Evolutionary conservation across 1,140 invertebrate species (phyloP), one percentile per base, ranked within the genome.

Genomic region (Drosophila melanogaster): DNA sequence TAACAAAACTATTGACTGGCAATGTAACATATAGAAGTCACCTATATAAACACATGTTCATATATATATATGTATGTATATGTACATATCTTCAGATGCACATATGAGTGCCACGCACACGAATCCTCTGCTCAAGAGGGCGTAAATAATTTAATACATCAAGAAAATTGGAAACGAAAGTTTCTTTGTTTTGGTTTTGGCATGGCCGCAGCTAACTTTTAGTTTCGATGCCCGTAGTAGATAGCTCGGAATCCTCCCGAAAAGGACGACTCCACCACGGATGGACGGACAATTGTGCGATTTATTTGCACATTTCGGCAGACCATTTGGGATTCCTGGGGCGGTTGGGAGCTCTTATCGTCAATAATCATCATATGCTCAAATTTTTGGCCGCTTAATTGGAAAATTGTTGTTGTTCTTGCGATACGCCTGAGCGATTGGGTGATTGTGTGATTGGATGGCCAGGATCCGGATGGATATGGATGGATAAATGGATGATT

Each of bases 101-200:
- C 24, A 41, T 54, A 73, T 56, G 49, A 62, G 38, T 50, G 43
- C 44, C 66, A 77, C 72, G 76, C 81, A 84, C 71, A 84, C 65
- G 58, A 77, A 75, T 70, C 65, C 77, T 75, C 73, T 87, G 85
- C 80, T 89, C 85, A 89, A 89, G 85, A 89, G 85, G 85, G 85
- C 78, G 85, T 90, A 89, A 90, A 89, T 89, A 89, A 89, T 89
- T 89, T 84, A 90, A 89, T 90, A 89, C 85, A 90, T 89, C 80
- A 90, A 89, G 80, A 90, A 89, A 89, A 90, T 90, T 89, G 85
- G 85, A 85, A 90, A 89, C 81, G 84, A 89, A 87, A 87, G 84
- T 87, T 87, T 87, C 71, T 89, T 87, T 84, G 75, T 83, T 87
- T 87, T 83, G 79, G 56, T 70, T 70, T 78, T 77, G 81, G 56